A percentile compares a stretch with the other conserved stretches of the same genome.
Conservation (phyloP, 2,797 vertebrate genomes). For the Myiothlypis chrysogaster region DNA sequence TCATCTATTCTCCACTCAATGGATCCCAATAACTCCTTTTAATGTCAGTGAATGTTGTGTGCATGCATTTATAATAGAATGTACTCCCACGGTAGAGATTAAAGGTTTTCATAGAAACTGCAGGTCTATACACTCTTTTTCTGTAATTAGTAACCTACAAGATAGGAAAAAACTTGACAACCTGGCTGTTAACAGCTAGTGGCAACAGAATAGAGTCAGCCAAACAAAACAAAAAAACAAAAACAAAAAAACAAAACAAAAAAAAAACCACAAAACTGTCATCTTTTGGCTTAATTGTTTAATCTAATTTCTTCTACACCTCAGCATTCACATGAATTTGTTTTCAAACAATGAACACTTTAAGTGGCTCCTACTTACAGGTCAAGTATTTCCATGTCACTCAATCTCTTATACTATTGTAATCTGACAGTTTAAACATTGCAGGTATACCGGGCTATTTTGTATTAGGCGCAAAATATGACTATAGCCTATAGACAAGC, state of each 20-base stretch:
- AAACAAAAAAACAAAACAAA: too few species aligned
- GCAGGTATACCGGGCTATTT: not conserved
- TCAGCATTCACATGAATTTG: not conserved
- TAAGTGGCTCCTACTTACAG: not conserved
- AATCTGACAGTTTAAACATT: not conserved
- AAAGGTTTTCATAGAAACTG: not conserved
- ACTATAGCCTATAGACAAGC: not conserved
- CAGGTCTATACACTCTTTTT: not conserved
- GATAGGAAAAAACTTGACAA: not conserved
- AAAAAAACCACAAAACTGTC: not conserved
- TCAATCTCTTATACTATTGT: not conserved
- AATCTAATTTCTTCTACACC: not conserved
- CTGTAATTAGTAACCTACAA: conserved; percentile 14
- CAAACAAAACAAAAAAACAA: not conserved
- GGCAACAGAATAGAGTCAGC: not conserved
- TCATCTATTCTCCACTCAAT: not conserved
- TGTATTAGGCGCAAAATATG: not conserved
- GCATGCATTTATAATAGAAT: not conserved
- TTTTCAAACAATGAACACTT: not conserved
- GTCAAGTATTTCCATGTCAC: not conserved
- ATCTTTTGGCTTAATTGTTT: not conserved
- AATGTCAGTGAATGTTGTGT: not conserved
- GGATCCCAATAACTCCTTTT: not conserved
- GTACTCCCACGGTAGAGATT: not conserved
- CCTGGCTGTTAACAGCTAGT: not conserved